Percentiles rank a stretch among this genome's conserved stretches.
Conservation (phyloP, 2,113 vertebrate genomes). For the Periophthalmus modestus region DNA sequence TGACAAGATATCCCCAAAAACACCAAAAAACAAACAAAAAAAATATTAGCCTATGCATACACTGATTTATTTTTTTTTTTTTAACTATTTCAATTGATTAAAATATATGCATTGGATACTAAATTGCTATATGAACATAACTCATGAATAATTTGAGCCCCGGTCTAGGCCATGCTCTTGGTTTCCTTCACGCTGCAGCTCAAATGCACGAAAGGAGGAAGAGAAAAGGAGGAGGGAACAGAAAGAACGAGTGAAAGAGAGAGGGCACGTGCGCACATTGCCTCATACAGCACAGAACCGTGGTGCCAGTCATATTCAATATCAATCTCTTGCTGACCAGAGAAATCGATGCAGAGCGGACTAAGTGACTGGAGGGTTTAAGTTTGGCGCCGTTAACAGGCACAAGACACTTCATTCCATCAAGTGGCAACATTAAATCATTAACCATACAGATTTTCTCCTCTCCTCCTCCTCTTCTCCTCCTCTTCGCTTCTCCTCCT, state of each 20-base stretch:
- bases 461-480: not conserved
- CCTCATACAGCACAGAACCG: not conserved
- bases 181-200: constrained; percentile 8
- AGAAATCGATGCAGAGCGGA: constrained; percentile 69
- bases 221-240: too few species aligned
- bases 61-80: too few species aligned
- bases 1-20: not conserved
- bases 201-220: constrained; percentile 4
- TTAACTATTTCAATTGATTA: too few species aligned
- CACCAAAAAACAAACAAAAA: not conserved
- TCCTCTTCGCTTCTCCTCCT: not conserved
- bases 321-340: constrained; percentile 60
- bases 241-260: not conserved
- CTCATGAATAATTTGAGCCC: too few species aligned
- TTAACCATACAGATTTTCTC: constrained; percentile 22
- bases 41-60: not conserved
- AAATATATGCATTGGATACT: too few species aligned
- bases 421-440: constrained; percentile 62
- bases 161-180: not conserved
- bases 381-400: constrained; percentile 64
- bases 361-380: constrained; percentile 64
- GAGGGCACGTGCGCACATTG: constrained; percentile 24
- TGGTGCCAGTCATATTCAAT: constrained; percentile 71
- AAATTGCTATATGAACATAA: too few species aligned
- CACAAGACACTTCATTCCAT: constrained; percentile 60